Evolutionary conservation across 2,888 invertebrate genomes (phyloP), one percentile per base, ranked within the genome.

Genomic region (Xylocampa areola): DNA sequence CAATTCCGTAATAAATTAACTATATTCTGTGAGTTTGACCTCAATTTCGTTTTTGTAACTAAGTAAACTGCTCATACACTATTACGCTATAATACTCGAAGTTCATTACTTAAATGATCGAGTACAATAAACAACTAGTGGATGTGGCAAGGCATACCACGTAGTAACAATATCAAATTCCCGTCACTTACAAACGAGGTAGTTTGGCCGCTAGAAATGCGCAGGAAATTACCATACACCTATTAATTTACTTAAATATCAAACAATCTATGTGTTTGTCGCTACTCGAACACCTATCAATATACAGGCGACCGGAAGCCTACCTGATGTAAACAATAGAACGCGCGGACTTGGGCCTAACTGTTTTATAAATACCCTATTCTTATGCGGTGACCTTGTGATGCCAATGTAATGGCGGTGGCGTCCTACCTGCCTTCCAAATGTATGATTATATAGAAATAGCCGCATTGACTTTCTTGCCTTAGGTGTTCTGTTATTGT

Each of bases 251-350:
- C 19, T n/a, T 14, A 25, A n/a, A n/a, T 55, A 50, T 69, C 45
- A 6, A 43, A 5, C 23, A 19, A 63, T 48, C 37, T 54, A 23
- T 13, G 41, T 47, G 30, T 60, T 55, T 58, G 52, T 64, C 57
- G 45, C 41, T 35, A 68, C 39, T 21, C 11, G 33, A 17, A 23
- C 41, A 13, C 23, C 50, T 32, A 54, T 50, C 65, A 44, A 51
- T 54, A 61, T n/a, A 30, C 43, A 25, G 10, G 11, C 44, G 48
- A 27, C 74, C 77, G 77, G 73, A 76, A 68, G 64, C 62, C 61
- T 72, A 73, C 76, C 79, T 76, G 77, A 50, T 29, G 47, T 64
- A 61, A 68, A 76, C 73, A 77, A 77, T 67, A 67, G 67, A 19
- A 49, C 40, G 25, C 40, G 19, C 60, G 61, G 62, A 44, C 50